Evolutionary conservation across 2,797 vertebrate species (phyloP).

Genomic region (Philypnodon macrostomus): DNA sequence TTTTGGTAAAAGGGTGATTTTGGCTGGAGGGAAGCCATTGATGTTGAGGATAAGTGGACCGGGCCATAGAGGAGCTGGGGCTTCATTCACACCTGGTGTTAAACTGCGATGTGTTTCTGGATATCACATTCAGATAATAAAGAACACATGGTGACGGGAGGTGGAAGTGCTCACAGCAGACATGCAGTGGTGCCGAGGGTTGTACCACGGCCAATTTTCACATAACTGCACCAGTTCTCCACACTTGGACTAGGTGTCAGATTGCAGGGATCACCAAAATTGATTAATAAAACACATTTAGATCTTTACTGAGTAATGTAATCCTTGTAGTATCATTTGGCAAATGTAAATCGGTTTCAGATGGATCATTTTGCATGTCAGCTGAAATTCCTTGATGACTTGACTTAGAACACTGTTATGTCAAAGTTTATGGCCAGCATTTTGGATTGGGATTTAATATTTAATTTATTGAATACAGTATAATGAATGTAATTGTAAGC

Average conservation of each 20-base stretch:
- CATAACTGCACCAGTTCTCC: neutral
- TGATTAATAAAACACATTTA: neutral
- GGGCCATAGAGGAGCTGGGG: neutral
- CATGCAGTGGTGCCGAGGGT: neutral
- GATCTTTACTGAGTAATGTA: neutral
- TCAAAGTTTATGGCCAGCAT: no score
- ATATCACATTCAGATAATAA: constrained; percentile 10
- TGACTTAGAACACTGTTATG: neutral
- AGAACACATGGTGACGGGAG: constrained; percentile 6
- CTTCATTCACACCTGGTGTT: constrained; percentile 17
- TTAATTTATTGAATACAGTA: no score
- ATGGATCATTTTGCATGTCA: neutral
- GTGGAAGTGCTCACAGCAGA: neutral
- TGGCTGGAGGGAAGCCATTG: constrained; percentile 21
- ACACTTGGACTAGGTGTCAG: neutral
- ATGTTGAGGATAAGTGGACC: constrained; percentile 25
- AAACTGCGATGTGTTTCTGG: constrained; percentile 14
- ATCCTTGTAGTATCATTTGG: neutral
- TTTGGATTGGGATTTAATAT: no score
- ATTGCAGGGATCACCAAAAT: neutral
- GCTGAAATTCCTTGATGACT: no score
- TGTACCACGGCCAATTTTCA: constrained; percentile 2
- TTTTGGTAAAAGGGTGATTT: constrained; percentile 19
- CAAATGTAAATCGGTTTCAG: neutral
- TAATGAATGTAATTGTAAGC: no score